phyloP scores from a whole-genome alignment of 2,113 vertebrate species.

The Zeus faber region DNA sequence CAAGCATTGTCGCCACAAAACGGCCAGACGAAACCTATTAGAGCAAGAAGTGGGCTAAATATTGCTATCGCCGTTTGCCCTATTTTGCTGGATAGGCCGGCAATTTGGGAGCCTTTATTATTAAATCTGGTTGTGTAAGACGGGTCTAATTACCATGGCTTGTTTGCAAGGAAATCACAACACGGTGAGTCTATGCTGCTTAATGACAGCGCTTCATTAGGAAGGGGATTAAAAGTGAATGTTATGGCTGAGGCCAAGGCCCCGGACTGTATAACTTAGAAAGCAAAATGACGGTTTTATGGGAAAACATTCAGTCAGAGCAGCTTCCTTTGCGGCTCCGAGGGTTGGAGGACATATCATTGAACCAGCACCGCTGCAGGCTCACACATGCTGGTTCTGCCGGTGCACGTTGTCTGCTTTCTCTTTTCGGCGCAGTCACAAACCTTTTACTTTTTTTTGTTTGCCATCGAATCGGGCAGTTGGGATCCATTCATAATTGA shows the following conservation, averaged over 20 bases:
- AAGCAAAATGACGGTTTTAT: not conserved
- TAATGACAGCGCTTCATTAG: no score
- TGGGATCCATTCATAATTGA: no score
- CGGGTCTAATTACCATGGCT: conserved; percentile 36
- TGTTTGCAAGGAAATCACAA: conserved; percentile 30
- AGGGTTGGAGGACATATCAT: no score
- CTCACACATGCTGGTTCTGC: no score
- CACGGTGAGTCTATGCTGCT: no score
- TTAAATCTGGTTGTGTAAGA: conserved; percentile 46
- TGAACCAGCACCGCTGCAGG: no score
- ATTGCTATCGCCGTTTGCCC: conserved; percentile 24
- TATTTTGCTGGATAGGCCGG: conserved; percentile 33
- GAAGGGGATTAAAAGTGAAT: conserved; percentile 34
- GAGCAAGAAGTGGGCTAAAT: conserved; percentile 27
- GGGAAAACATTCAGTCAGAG: no score
- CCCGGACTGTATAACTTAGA: conserved; percentile 26
- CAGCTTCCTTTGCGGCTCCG: no score
- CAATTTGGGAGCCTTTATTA: conserved; percentile 41
- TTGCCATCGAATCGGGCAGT: no score
- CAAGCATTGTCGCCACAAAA: conserved; percentile 9
- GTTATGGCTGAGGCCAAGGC: conserved; percentile 20
- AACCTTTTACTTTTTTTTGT: no score
- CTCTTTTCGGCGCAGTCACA: no score
- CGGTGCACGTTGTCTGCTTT: no score
- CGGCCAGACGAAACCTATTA: conserved; percentile 18